Conservation (phyloP, 2,113 vertebrate species). For the Pseudopodoces humilis region DNA sequence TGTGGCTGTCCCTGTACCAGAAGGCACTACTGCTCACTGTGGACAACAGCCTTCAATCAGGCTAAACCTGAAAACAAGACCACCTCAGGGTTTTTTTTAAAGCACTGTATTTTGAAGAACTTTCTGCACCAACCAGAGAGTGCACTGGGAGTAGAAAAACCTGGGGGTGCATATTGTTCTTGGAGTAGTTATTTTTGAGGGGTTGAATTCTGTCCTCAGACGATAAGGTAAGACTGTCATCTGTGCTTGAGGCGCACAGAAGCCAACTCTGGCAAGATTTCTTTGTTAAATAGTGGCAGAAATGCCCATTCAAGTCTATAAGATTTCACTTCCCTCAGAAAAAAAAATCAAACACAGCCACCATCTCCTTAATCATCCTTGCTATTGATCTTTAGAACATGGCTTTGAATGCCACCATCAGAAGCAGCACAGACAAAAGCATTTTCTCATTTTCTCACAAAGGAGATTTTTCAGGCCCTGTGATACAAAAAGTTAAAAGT, state of each 20-base stretch:
- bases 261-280: accelerated
- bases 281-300: neutral
- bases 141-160: neutral
- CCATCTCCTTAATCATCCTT: neutral
- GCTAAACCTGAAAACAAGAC: neutral
- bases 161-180: neutral
- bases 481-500: neutral
- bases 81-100: neutral
- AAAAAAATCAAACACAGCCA: neutral
- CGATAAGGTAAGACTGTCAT: neutral
- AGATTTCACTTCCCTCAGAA: neutral
- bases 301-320: neutral
- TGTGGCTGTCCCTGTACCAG: neutral
- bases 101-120: neutral
- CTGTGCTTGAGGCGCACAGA: neutral
- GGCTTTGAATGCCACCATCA: constrained; percentile 2
- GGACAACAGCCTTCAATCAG: neutral
- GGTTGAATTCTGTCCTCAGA: neutral
- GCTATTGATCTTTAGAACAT: neutral
- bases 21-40: neutral
- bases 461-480: neutral
- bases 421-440: neutral
- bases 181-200: neutral
- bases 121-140: neutral
- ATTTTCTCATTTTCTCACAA: neutral